These are phyloP conservation scores for Tillus elongatus DNA, from an alignment of 2,888 invertebrate species.

Conservation along the genomic window DNA sequence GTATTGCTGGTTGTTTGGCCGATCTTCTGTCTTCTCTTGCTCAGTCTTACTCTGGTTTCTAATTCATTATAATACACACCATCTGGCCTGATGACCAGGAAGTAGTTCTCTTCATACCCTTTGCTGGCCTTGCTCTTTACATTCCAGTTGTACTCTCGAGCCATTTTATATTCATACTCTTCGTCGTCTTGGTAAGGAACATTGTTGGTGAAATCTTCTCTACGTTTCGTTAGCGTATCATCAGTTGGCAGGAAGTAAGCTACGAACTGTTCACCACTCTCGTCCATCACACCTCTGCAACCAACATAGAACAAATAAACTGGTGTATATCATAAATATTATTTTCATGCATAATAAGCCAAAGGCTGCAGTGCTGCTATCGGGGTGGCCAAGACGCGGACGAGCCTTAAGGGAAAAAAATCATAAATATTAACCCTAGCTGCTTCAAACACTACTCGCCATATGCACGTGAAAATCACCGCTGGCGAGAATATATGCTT, in stretches of 20 bases:
- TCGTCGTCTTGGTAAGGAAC: slow-evolving; percentile 81
- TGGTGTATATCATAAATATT: too few species aligned
- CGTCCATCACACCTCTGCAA: slow-evolving; percentile 94
- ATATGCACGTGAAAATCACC: too few species aligned
- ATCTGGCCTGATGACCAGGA: slow-evolving; percentile 83
- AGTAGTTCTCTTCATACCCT: slow-evolving; percentile 94
- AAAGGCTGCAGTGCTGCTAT: too few species aligned
- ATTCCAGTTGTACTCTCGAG: slow-evolving; percentile 98
- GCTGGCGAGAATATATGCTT: too few species aligned
- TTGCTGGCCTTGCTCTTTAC: slow-evolving; percentile 79
- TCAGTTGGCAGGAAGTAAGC: slow-evolving; percentile 96
- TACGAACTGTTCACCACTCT: slow-evolving; percentile 97
- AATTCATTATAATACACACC: slow-evolving; percentile 91
- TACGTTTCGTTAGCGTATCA: slow-evolving; percentile 81
- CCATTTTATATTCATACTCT: slow-evolving; percentile 94
- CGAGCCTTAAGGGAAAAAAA: too few species aligned
- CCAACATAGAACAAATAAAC: too few species aligned
- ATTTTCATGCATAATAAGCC: too few species aligned
- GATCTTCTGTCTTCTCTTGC: slow-evolving; percentile 79
- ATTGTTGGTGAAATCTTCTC: slow-evolving; percentile 66
- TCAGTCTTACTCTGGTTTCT: slow-evolving; percentile 89
- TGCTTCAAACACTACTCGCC: too few species aligned
- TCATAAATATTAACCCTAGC: too few species aligned
- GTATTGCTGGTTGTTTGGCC: slow-evolving; percentile 63
- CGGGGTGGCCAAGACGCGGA: too few species aligned